Evolutionary conservation across 1,140 invertebrate genomes (phyloP).

Genomic region (Conus ventricosus): DNA sequence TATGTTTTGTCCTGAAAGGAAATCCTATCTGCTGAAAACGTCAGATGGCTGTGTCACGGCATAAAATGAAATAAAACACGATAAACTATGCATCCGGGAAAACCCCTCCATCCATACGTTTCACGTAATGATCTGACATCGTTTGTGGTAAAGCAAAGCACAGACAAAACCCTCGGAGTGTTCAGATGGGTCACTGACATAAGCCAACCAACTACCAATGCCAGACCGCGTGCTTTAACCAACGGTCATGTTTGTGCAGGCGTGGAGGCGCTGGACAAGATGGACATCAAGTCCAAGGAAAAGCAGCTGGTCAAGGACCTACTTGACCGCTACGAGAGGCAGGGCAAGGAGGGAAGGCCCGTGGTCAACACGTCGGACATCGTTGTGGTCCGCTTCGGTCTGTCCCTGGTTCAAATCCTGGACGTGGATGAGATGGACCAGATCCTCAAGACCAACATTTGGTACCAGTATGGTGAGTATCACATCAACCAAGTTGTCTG

Average conservation of each 20-base stretch:
- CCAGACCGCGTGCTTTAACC: background rate
- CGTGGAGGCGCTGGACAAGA: conserved; percentile 2
- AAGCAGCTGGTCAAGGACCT: conserved; percentile 73
- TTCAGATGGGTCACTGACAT: too few relatives aligned
- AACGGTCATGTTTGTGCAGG: background rate
- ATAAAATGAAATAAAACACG: too few relatives aligned
- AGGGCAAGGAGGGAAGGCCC: conserved; percentile 72
- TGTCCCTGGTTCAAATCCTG: conserved; percentile 74
- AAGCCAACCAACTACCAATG: too few relatives aligned
- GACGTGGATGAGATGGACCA: conserved; percentile 74
- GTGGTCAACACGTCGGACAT: conserved; percentile 73
- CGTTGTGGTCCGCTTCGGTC: conserved; percentile 69
- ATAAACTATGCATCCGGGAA: too few relatives aligned
- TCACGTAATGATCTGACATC: too few relatives aligned
- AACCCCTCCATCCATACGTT: too few relatives aligned
- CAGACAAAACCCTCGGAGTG: too few relatives aligned
- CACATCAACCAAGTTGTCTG: background rate
- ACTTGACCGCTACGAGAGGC: conserved; percentile 68
- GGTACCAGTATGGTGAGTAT: conserved; percentile 73
- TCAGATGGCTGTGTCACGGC: too few relatives aligned
- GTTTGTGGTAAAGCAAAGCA: too few relatives aligned
- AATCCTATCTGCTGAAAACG: too few relatives aligned
- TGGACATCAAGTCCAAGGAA: conserved; percentile 68
- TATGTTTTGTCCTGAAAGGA: too few relatives aligned
- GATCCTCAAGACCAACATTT: conserved; percentile 72